Evolutionary conservation across 2,797 vertebrate genomes (phyloP), one percentile per base, ranked within the genome.

Genomic region (Botia kubotai): DNA sequence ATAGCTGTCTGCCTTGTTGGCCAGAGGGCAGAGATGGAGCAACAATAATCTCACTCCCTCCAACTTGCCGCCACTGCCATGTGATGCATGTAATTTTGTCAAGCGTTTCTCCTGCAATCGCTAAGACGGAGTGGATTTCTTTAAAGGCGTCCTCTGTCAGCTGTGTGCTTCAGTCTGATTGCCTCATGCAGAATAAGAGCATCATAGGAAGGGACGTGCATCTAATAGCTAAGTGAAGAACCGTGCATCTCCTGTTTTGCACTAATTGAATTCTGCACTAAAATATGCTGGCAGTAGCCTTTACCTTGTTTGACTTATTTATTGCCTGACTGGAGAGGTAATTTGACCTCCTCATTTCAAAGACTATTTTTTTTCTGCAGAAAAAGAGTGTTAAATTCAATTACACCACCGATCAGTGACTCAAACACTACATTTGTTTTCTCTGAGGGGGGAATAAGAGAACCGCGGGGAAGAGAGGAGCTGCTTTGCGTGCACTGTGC

Each of bases 261-360:
- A 3, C 90, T 94, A 94, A 95, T 94, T 93, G 90, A 93, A 94
- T 94, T 92, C 91, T 88, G 91, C 89, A 87, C 90, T 93, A 91
- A 93, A 93, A 91, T 93, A 93, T 89, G 89, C 92, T 90, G 87
- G 93, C 91, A 92, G 91, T 89, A 91, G 89, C 89, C 88, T 90
- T 94, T 95, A 94, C 93, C 93, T 94, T 94, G 92, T 94, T 94
- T 92, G 92, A 94, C 92, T 93, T 95, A 95, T 95, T 94, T 95
- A 95, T 94, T 94, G 92, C 93, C 92, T 93, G 93, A 92, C 92
- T 92, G 91, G 86, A 85, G 93, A 94, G 93, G 91, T 94, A 94
- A 94, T 95, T 93, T 92, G 92, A 94, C 92, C 92, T 93, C 93
- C 82, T 93, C 88, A 88, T 93, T 94, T 94, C 90, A 93, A 94